Evolutionary conservation across 2,797 vertebrate genomes (phyloP), one percentile per base, ranked within the genome.

Genomic region (Sparus aurata): DNA sequence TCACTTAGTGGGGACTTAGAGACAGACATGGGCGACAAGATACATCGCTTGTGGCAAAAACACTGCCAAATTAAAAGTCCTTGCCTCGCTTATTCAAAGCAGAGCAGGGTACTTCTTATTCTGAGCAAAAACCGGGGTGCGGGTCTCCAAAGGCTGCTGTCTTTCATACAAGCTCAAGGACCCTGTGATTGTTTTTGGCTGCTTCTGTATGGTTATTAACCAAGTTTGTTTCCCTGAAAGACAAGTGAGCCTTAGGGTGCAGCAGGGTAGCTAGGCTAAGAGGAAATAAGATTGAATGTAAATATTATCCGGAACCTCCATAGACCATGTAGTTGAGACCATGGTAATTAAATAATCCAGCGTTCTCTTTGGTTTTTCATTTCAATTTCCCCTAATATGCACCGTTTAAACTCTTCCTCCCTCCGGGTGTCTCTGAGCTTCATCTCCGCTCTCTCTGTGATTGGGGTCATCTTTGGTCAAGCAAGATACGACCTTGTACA

Each of bases 271-370:
- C 59, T 55, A 55, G 52, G 83, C 53, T 82, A 66, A 79, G 66
- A 84, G 63, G 62, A 84, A 89, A 86, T 79, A 82, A 79, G 52
- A 80, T 75, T 53, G 80, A 63, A 75, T 80, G 73, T 88, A 89
- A 91, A 92, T 87, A 91, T 86, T 82, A 88, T 76, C 75, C 20
- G 18, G 61, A 85, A 80, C 59, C 79, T 80, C 75, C 68, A 52
- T 5, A 38, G 78, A 80, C 77, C 63, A 38, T 57, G 76, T 38
- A 58, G 60, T 45, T 75, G 60, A 80, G 58, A 75, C 30, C 11
- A 20, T 53, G 78, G 45, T 90, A 88, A 92, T 92, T 86, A 84
- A 92, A 90, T 87, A 87, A 87, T 69, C 55, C 60, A 22, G 68
- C 58, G 34, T 65, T 79, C 60, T 87, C 55, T 77, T 86, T 75